Evolutionary conservation across 2,113 vertebrate species (phyloP).

Genomic region (Ursus arctos): DNA sequence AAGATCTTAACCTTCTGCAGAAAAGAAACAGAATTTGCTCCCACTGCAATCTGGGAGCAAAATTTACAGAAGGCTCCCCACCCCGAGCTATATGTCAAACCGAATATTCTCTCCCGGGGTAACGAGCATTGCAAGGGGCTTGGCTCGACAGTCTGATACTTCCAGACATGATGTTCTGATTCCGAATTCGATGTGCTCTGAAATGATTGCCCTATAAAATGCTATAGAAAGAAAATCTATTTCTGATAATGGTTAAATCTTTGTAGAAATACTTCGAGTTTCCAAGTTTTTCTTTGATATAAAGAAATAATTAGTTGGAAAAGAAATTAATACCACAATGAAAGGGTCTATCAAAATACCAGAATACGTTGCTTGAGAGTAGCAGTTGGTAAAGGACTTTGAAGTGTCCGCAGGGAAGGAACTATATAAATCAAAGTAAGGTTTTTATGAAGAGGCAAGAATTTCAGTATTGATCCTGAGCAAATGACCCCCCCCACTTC

Average conservation of each 20-base stretch:
- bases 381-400: not conserved
- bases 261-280: conserved; percentile 46
- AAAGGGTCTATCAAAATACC: conserved; percentile 54
- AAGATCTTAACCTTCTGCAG: not conserved
- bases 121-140: not conserved
- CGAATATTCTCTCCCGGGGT: not conserved
- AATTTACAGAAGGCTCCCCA: not conserved
- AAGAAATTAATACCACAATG: conserved; percentile 61
- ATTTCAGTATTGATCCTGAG: not conserved
- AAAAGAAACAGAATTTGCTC: not conserved
- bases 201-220: conserved; percentile 8
- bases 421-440: not conserved
- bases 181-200: not conserved
- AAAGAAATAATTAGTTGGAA: conserved; percentile 60
- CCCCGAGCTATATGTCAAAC: not conserved
- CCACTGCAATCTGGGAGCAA: not conserved
- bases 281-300: conserved; percentile 42
- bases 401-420: not conserved
- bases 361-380: not conserved
- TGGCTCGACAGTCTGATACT: not conserved
- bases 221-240: not conserved
- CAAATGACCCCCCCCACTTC: not conserved
- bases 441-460: not conserved
- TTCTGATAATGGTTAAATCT: conserved; percentile 21
- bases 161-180: not conserved